These are phyloP conservation scores for Drosophila pseudoananassae DNA, from an alignment of 1,140 invertebrate genomes.

Conservation along the genomic window DNA sequence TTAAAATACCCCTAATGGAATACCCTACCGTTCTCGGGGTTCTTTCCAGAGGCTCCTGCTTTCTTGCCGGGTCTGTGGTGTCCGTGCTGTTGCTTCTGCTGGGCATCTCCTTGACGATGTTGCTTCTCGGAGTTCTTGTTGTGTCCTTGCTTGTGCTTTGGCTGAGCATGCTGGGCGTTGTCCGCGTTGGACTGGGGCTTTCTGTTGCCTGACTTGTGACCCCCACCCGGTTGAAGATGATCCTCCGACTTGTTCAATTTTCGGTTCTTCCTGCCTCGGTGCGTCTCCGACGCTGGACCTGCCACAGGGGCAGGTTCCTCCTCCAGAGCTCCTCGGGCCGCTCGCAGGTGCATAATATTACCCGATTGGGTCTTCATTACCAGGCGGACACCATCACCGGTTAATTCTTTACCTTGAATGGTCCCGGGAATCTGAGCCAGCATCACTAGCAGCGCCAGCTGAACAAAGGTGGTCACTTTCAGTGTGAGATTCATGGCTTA, in stretches of 20 bases:
- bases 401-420: conserved; percentile 44
- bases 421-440: conserved; percentile 47
- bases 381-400: conserved; percentile 42
- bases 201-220: conserved; percentile 36
- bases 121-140: conserved; percentile 31
- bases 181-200: conserved; percentile 15
- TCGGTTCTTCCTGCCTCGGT: conserved; percentile 54
- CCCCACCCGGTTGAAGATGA: conserved; percentile 30
- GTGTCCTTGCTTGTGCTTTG: conserved; percentile 44
- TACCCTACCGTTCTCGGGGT: conserved; percentile 32
- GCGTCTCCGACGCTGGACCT: not conserved
- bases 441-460: conserved; percentile 28
- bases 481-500: conserved; percentile 54
- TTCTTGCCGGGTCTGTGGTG: conserved; percentile 36
- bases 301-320: not conserved
- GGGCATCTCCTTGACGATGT: conserved; percentile 40
- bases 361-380: conserved; percentile 56
- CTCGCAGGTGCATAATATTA: conserved; percentile 37
- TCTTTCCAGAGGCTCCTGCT: conserved; percentile 36
- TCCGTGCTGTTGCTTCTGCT: conserved; percentile 47
- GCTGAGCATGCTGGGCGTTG: conserved; percentile 10
- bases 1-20: not conserved
- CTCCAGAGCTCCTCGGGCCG: conserved; percentile 45
- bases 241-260: conserved; percentile 51
- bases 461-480: conserved; percentile 27